Evolutionary conservation across 2,113 vertebrate genomes (phyloP), one percentile per base, ranked within the genome.

Genomic region (Sigmodon hispidus): DNA sequence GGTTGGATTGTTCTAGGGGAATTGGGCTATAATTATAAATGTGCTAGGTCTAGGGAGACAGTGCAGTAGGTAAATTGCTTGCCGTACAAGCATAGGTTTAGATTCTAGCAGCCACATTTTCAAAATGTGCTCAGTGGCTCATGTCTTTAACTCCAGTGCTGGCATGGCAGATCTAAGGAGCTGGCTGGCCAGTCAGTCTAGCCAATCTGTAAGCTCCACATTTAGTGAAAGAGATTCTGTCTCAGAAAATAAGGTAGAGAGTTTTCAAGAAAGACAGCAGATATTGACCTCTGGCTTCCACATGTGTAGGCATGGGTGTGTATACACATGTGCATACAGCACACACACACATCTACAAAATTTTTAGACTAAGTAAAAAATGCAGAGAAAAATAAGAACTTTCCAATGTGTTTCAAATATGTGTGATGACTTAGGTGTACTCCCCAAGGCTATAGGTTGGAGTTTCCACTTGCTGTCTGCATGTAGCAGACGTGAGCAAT

Each of bases 1-100:
- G 89, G 34, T 86, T 90, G 79, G 24, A 29, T 87, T 65, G 52
- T 90, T 92, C 65, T 89, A 79, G 76, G 88, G 72, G 21, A n/a
- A 40, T 9, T 15, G 29, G 31, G 81, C 40, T 90, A 36, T 88
- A 48, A 81, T 81, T 87, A 48, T 17, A 50, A 19, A 73, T 50
- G 80, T 55, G 43, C 67, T 48, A 43, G 43, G 29, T 65, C 29
- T 85, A 3, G 45, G 61, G 61, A 65, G 61, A 65, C 4, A 19
- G 29, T 50, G 21, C 17, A 67, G 45, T 65, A 16, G 5, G 83
- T 85, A 21, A 65, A 34, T 34, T 61, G 15, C 40, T 63, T 63
- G 57, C 81, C 12, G 8, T 85, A 10, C 31, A 34, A 85, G 29
- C 40, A 36, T 22, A 17, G 65, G 19, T 48, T 85, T 17, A 50